These are phyloP conservation scores for Ophiothrix spiculata DNA, from an alignment of 35 echinoderm and acorn worm species.

Conservation along the genomic window DNA sequence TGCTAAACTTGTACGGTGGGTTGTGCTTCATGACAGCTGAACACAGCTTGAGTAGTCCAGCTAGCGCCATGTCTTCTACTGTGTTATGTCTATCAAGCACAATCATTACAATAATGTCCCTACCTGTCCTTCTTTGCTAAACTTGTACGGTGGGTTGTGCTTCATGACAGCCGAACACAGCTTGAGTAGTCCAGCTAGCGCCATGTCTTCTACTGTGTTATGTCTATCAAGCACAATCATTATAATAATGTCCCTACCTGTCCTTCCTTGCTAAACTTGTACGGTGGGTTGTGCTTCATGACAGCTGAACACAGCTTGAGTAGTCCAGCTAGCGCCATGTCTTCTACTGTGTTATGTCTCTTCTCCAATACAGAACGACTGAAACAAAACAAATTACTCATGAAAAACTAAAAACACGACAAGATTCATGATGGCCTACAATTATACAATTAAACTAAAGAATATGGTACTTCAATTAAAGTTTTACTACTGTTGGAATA, in stretches of 20 bases:
- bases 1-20: neutral
- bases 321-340: conserved; percentile 56
- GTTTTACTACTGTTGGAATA: neutral
- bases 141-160: conserved; percentile 80
- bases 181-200: conserved; percentile 61
- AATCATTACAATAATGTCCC: too few species aligned
- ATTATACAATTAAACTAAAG: neutral
- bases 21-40: conserved; percentile 5
- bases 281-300: conserved; percentile 76
- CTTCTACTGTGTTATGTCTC: conserved; percentile 66
- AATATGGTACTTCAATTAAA: neutral
- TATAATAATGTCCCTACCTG: too few species aligned
- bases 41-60: conserved; percentile 64
- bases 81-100: conserved; percentile 77
- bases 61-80: conserved; percentile 42
- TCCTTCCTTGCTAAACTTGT: conserved; percentile 79
- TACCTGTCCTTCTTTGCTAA: conserved; percentile 84
- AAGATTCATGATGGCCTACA: neutral
- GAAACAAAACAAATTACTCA: neutral
- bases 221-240: too few species aligned
- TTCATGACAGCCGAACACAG: conserved; percentile 64
- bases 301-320: conserved; percentile 64
- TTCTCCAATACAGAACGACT: conserved; percentile 67
- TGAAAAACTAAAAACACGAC: neutral
- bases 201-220: conserved; percentile 62